Base-by-base conservation (phyloP, 2,797 vertebrate species). In the Notolabrus celidotus region DNA sequence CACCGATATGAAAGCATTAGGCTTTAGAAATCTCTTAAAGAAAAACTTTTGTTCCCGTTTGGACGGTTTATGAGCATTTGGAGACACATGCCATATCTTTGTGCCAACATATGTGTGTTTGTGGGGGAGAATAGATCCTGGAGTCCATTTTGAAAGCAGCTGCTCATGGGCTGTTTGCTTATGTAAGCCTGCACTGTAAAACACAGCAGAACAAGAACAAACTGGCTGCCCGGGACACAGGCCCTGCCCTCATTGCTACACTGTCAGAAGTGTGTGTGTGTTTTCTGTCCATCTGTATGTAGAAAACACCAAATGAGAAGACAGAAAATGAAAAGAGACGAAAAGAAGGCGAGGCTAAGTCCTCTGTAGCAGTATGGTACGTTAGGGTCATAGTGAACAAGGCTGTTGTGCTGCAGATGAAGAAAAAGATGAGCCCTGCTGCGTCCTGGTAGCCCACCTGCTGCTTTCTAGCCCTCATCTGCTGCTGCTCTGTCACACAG, bases 181-280 rank as follows among this genome's bases (percentile, higher is more conserved):
- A 85, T 82, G 77, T 87, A 88, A 91, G 73, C 41, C 50, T 67
- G 68, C 59, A 77, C 66, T 71, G 71, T 85, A 86, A 77, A 83
- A 88, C 67, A 55, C 52, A 78, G 77, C 62, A 74, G 67, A 84
- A 74, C 84, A 74, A 79, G 70, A 82, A 74, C 71, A 79, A 87
- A 88, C 83, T 70, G 71, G 74, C 77, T 78, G 71, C 16, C 31
- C 1, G 16, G 61, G 73, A 84, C 80, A 70, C 65, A 80, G 71
- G 82, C 74, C 68, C 70, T 84, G 74, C 71, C 82, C 83, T 85
- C 47, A 17, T 53, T 75, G 76, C 73, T 73, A 56, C 64, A 65
- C 12, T 22, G 27, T 61, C 38, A 72, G 57, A 46, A 46, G 11
- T 46, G 20, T 46, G 10, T 22, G 19, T n/a, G 57, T 43, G 9